A percentile compares a stretch with the other conserved stretches of the same genome.
These are phyloP conservation scores for Doryteuthis pealeii DNA, from an alignment of 1,140 invertebrate species.

Conservation along the genomic window DNA sequence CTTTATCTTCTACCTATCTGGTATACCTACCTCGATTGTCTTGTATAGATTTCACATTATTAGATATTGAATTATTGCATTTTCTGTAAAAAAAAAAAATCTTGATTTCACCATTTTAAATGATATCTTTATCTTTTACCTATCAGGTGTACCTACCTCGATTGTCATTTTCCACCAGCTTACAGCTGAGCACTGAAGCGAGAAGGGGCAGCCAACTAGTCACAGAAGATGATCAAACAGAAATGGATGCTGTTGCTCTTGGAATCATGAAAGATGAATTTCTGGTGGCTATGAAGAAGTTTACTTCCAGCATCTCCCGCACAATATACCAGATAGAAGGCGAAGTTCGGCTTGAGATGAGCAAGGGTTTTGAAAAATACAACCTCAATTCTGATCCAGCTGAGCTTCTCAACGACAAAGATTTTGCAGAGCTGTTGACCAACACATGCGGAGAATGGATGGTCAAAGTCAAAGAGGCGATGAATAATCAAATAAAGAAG, in stretches of 20 bases:
- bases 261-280: slow-evolving; percentile 59
- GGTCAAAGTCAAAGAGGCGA: slow-evolving; percentile 51
- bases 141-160: too few relatives aligned
- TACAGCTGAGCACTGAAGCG: too few relatives aligned
- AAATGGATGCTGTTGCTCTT: background rate
- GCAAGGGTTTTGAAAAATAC: slow-evolving; percentile 37
- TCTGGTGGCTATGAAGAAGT: slow-evolving; percentile 61
- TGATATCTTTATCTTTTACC: too few relatives aligned
- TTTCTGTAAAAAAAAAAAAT: too few relatives aligned
- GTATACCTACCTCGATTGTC: too few relatives aligned
- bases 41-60: too few relatives aligned
- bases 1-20: too few relatives aligned
- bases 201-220: too few relatives aligned
- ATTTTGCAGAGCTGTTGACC: slow-evolving; percentile 50
- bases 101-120: too few relatives aligned
- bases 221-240: too few relatives aligned
- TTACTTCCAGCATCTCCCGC: slow-evolving; percentile 56
- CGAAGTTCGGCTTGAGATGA: slow-evolving; percentile 59
- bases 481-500: slow-evolving; percentile 55
- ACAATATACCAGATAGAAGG: slow-evolving; percentile 62
- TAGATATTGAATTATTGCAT: too few relatives aligned
- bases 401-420: slow-evolving; percentile 52
- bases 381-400: slow-evolving; percentile 51
- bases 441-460: slow-evolving; percentile 56
- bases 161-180: too few relatives aligned